phyloP scores from a whole-genome alignment of 2,888 invertebrate species.

The Agonum fuliginosum region DNA sequence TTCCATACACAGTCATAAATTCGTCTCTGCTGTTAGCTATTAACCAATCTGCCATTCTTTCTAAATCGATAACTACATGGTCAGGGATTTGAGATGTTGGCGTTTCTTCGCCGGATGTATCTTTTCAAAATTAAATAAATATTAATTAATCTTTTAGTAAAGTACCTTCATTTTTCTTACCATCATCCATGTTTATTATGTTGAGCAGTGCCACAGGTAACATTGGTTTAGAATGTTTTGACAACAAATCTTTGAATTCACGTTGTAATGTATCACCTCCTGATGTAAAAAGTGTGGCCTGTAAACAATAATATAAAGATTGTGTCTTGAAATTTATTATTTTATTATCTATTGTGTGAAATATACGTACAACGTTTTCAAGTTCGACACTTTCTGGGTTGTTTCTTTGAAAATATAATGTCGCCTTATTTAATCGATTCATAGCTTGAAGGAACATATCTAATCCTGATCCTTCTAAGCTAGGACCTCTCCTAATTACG shows the following conservation, averaged over 20 bases:
- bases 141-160: neutral
- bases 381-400: constrained; percentile 95
- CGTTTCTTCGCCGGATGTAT: constrained; percentile 74
- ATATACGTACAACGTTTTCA: constrained; percentile 88
- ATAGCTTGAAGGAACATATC: constrained; percentile 81
- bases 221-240: constrained; percentile 89
- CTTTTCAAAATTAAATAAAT: constrained; percentile 50
- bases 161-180: constrained; percentile 70
- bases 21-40: constrained; percentile 84
- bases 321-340: constrained; percentile 14
- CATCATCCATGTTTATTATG: constrained; percentile 90
- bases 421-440: constrained; percentile 89
- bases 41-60: constrained; percentile 90
- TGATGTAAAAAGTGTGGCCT: constrained; percentile 84
- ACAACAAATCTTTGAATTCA: constrained; percentile 91
- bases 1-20: constrained; percentile 84
- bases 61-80: constrained; percentile 81
- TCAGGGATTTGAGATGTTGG: constrained; percentile 82
- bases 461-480: constrained; percentile 76
- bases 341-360: neutral
- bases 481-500: constrained; percentile 89
- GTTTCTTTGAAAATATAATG: constrained; percentile 93
- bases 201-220: constrained; percentile 92
- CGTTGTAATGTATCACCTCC: constrained; percentile 90
- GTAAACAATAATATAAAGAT: constrained; percentile 64